phyloP scores from a whole-genome alignment of 2,888 invertebrate genomes.

The Arctia plantaginis region DNA sequence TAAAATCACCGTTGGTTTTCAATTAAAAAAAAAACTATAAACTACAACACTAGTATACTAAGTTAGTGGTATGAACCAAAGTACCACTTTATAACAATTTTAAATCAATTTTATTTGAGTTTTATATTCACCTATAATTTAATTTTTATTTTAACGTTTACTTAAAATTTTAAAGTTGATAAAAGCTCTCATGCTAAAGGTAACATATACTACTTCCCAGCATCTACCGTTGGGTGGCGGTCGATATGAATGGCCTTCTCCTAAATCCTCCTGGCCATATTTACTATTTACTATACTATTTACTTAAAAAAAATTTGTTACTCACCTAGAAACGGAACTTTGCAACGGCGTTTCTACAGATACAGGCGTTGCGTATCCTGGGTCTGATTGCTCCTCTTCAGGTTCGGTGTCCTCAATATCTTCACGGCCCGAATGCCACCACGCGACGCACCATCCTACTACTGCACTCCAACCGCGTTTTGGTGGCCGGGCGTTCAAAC shows the following conservation, averaged over 20 bases:
- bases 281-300: not conserved
- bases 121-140: not conserved
- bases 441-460: conserved; percentile 94
- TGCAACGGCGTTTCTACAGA: conserved; percentile 95
- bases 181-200: too few relatives aligned
- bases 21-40: too few relatives aligned
- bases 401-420: conserved; percentile 93
- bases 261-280: not conserved
- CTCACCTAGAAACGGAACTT: conserved; percentile 92
- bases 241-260: not conserved
- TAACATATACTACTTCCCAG: not conserved
- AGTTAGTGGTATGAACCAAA: too few relatives aligned
- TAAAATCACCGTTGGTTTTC: too few relatives aligned
- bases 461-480: conserved; percentile 85
- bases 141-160: not conserved
- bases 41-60: too few relatives aligned
- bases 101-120: not conserved
- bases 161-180: too few relatives aligned
- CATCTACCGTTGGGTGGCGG: not conserved
- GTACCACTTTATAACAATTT: not conserved
- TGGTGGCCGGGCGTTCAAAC: conserved; percentile 59
- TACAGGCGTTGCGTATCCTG: conserved; percentile 92
- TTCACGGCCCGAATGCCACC: conserved; percentile 96
- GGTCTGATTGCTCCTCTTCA: conserved; percentile 92
- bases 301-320: not conserved